These are phyloP conservation scores for Tillus elongatus DNA, from an alignment of 2,888 invertebrate species.

Conservation along the genomic window DNA sequence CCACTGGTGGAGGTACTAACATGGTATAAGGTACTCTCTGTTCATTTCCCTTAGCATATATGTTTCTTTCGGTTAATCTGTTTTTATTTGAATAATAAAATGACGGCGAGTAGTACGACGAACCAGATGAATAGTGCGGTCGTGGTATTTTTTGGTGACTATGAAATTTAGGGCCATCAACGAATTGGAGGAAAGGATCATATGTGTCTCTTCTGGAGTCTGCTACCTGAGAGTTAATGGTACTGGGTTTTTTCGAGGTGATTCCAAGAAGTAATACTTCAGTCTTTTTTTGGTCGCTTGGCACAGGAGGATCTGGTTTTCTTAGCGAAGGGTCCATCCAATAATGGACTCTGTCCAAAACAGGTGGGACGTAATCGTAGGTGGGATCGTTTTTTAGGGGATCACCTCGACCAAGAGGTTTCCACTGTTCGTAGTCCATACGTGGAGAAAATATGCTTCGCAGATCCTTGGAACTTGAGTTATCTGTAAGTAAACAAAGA, in stretches of 20 bases:
- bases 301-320: constrained; percentile 47
- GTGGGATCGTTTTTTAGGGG: constrained; percentile 77
- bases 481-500: constrained; percentile 25
- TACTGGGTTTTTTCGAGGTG: constrained; percentile 58
- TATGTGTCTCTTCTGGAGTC: constrained; percentile 38
- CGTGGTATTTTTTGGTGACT: constrained; percentile 35
- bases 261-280: constrained; percentile 63
- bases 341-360: constrained; percentile 68
- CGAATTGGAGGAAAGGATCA: constrained; percentile 44
- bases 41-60: constrained; percentile 41
- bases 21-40: constrained; percentile 53
- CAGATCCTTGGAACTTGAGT: constrained; percentile 25
- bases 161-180: constrained; percentile 43
- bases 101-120: constrained; percentile 40
- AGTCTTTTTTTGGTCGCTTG: constrained; percentile 48
- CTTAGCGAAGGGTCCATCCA: constrained; percentile 61
- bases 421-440: constrained; percentile 80
- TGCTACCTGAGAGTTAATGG: constrained; percentile 35
- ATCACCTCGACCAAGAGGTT: constrained; percentile 72
- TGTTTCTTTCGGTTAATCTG: constrained; percentile 23
- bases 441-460: constrained; percentile 57
- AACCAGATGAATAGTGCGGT: constrained; percentile 35
- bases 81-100: constrained; percentile 31
- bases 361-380: constrained; percentile 76
- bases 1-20: constrained; percentile 61